Conservation (phyloP, 1,140 invertebrate species). For the Saccostrea glomerata region DNA sequence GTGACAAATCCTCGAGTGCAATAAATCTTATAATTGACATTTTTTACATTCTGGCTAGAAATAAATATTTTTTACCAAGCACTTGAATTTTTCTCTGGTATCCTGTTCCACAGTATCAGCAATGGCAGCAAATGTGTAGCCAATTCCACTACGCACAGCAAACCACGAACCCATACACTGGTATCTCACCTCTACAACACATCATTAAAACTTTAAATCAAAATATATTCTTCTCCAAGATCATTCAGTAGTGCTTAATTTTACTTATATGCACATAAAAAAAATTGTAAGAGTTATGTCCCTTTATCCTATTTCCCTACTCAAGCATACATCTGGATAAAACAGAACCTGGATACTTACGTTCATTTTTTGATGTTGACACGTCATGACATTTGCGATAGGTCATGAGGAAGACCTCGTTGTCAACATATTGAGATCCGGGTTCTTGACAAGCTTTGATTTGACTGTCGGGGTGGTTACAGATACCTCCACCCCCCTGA, state of each 20-base stretch:
- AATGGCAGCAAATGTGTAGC: constrained; percentile 80
- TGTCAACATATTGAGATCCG: constrained; percentile 96
- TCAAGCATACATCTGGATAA: no score
- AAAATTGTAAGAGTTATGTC: no score
- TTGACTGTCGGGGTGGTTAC: constrained; percentile 86
- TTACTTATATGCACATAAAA: no score
- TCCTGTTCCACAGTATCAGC: constrained; percentile 81
- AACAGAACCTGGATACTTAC: constrained; percentile 79
- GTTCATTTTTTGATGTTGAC: constrained; percentile 91
- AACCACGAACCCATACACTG: constrained; percentile 78
- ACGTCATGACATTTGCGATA: constrained; percentile 93
- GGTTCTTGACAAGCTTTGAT: constrained; percentile 97
- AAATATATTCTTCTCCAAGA: no score
- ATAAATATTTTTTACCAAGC: constrained; percentile 68
- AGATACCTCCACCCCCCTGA: constrained; percentile 76
- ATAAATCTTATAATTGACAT: no score
- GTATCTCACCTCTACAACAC: constrained; percentile 70
- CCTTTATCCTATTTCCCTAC: no score
- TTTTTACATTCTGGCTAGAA: not conserved
- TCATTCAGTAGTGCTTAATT: no score
- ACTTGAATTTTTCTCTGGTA: constrained; percentile 74
- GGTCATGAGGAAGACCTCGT: constrained; percentile 97
- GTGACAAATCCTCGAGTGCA: no score
- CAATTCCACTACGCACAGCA: constrained; percentile 65
- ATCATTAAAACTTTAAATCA: not conserved